Percentiles rank a stretch among this genome's conserved stretches.
Conservation (phyloP, 2,113 vertebrate genomes). For the Cynopterus brachyotis region DNA sequence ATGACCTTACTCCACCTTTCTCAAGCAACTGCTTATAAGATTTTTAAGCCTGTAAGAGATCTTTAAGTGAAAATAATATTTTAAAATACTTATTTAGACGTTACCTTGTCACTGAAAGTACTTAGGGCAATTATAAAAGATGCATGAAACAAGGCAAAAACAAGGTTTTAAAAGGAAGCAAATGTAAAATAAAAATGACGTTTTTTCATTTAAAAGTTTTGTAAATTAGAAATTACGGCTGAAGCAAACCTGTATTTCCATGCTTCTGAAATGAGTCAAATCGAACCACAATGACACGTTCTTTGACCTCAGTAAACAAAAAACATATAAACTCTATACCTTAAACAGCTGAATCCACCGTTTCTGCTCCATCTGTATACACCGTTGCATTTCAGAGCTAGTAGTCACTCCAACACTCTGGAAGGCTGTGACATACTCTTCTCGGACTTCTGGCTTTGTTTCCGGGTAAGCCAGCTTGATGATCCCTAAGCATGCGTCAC, state of each 20-base stretch:
- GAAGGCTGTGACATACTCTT: constrained; percentile 94
- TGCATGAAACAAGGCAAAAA: neutral
- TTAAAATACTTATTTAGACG: neutral
- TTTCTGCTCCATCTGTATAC: constrained; percentile 94
- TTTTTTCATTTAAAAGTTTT: neutral
- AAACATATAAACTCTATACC: constrained; percentile 78
- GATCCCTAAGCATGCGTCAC: constrained; percentile 96
- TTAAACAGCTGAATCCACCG: constrained; percentile 98
- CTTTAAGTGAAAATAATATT: neutral
- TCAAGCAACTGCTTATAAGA: neutral
- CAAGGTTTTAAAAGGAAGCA: neutral
- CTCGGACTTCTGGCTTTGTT: constrained; percentile 94
- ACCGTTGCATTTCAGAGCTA: constrained; percentile 90
- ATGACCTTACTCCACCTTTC: neutral
- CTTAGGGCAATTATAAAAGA: neutral
- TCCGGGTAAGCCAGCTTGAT: constrained; percentile 98
- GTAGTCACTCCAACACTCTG: constrained; percentile 94
- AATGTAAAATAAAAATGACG: neutral
- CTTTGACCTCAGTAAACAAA: neutral
- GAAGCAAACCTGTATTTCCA: neutral
- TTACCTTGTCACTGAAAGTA: neutral
- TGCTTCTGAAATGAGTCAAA: neutral
- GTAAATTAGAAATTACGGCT: neutral
- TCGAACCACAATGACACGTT: neutral
- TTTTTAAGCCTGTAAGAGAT: neutral